Conservation (phyloP, 2,888 invertebrate species). For the Gnatocerus cornutus region DNA sequence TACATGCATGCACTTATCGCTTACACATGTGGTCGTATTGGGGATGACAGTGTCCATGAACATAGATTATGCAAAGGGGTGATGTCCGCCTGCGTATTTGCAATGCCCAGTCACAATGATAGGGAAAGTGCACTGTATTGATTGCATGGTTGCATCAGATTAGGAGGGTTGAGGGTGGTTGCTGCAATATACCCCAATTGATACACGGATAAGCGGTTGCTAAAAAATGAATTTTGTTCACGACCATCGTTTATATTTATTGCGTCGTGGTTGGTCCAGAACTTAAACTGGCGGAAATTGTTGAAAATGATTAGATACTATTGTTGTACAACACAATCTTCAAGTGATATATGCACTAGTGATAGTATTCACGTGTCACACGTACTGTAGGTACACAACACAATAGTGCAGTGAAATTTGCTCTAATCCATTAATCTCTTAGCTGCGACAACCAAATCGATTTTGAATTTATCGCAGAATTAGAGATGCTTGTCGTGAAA, state of each 20-base stretch:
- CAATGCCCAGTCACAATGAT: conserved; percentile 45
- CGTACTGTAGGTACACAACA: too few species aligned
- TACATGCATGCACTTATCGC: conserved; percentile 49
- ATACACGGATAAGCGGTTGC: conserved; percentile 32
- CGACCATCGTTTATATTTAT: conserved; percentile 36
- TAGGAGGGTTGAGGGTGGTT: conserved; percentile 36
- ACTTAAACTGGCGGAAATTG: conserved; percentile 27
- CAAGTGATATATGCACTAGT: too few species aligned
- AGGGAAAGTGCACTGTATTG: conserved; percentile 51
- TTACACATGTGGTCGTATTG: conserved; percentile 13
- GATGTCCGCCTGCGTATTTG: conserved; percentile 48
- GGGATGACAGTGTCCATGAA: conserved; percentile 54
- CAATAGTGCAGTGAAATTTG: too few species aligned
- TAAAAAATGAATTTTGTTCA: conserved; percentile 41
- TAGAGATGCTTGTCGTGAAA: too few species aligned
- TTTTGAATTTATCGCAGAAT: too few species aligned
- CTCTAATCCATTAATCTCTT: too few species aligned
- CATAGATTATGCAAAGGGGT: conserved; percentile 54
- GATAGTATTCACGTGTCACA: too few species aligned
- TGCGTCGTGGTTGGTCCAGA: conserved; percentile 24
- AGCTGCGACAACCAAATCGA: too few species aligned
- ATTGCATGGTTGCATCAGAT: conserved; percentile 44
- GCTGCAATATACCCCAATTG: conserved; percentile 37
- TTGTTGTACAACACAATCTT: too few species aligned
- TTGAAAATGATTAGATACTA: too few species aligned